Evolutionary conservation across 2,113 vertebrate species (phyloP).

Genomic region (Cryptoleucopteryx plumbea): DNA sequence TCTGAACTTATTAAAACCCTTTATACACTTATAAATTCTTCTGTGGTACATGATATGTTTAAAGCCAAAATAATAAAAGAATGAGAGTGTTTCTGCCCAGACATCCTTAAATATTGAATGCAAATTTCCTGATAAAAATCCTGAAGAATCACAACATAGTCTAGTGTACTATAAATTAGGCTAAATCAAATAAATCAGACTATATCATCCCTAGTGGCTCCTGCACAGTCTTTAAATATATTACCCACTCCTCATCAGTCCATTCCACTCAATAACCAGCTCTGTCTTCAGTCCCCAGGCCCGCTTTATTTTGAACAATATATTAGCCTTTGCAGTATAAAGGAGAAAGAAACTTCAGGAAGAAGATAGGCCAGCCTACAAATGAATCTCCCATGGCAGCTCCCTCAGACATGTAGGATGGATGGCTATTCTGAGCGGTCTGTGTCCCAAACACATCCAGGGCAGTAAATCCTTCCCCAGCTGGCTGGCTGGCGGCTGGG

Average conservation of each 20-base stretch:
- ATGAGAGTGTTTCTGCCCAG: not conserved
- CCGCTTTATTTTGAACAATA: conserved; percentile 15
- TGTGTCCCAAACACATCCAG: not conserved
- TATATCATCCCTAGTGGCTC: conserved; percentile 23
- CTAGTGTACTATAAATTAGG: conserved; percentile 37
- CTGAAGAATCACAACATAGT: conserved; percentile 11
- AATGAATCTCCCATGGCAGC: not conserved
- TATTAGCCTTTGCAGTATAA: conserved; percentile 34
- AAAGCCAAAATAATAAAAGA: conserved; percentile 48
- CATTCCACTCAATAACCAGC: conserved; percentile 50
- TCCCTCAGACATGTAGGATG: not conserved
- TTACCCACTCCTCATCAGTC: conserved; percentile 55
- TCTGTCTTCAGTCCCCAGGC: conserved; percentile 28
- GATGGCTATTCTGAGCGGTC: not conserved
- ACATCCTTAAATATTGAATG: conserved; percentile 44
- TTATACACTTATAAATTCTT: conserved; percentile 20
- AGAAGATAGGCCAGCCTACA: not conserved
- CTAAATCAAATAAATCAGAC: conserved; percentile 57
- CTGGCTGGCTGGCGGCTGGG: not conserved
- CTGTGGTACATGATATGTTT: not conserved
- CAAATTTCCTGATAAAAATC: conserved; percentile 57
- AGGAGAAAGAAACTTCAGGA: conserved; percentile 15
- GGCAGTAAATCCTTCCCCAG: not conserved
- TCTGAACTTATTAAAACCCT: conserved; percentile 13
- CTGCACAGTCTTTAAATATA: conserved; percentile 51